Evolutionary conservation across 2,113 vertebrate genomes (phyloP), one percentile per base, ranked within the genome.

Genomic region (Pterophyllum scalare): DNA sequence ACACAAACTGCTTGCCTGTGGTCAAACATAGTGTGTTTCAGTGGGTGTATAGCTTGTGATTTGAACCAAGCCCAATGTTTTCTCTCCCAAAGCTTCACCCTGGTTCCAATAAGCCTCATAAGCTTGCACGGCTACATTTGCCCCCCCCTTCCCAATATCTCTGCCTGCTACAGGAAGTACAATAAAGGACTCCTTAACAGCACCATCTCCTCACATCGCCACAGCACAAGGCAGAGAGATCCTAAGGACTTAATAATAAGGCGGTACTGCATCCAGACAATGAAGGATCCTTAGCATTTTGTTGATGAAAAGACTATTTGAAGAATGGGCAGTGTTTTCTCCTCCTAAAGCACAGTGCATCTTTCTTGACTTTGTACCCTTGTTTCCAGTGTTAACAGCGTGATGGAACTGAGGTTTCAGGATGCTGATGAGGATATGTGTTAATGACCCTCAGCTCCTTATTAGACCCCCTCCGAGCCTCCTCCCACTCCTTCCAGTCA

Each of bases 231-330:
- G 80, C 77, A 80, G 87, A 89, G 83, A 31, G 60, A 84, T 67
- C 84, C 81, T 7, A 78, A 3, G 75, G 85, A 88, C 82, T 83
- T 46, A 0, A 77, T 65, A 56, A 43, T 67, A 60, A n/a, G 62
- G 85, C 61, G 90, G 90, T 92, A 87, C 94, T 85, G 90, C 88
- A 62, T 84, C 80, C 75, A 79, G 88, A 91, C 79, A 82, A 92
- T 94, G 94, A 95, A 94, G 91, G 92, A 94, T 92, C 86, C 88
- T 92, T 90, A 83, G 89, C 87, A 57, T 87, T 84, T 84, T 79
- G 65, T 72, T 74, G 70, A 80, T 59, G 64, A 59, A 85, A 80
- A 84, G 77, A 89, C 81, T 86, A 74, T 83, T 33, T 79, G 64
- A 83, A 89, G 90, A 89, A 80, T 3, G 12, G 80, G 72, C 77